These are phyloP conservation scores for Cryptosula pallasiana DNA, from an alignment of 2,888 invertebrate species.

Conservation along the genomic window DNA sequence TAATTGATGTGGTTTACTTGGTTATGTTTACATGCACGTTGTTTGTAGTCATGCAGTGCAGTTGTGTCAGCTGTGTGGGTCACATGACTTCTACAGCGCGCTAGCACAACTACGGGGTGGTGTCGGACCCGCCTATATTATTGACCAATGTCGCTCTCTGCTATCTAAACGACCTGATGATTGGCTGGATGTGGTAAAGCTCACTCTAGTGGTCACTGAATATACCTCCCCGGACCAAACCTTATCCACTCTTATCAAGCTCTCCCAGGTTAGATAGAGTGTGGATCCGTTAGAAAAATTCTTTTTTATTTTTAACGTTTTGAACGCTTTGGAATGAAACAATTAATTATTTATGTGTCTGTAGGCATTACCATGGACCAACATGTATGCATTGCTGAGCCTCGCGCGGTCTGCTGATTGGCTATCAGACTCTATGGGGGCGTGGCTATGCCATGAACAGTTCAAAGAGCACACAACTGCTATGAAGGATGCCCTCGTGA, in stretches of 20 bases:
- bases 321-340: no score
- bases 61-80: constrained; percentile 11
- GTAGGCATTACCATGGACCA: background rate
- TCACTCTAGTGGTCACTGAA: background rate
- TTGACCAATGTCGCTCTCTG: background rate
- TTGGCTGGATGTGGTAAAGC: background rate
- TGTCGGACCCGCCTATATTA: background rate
- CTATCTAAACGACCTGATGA: background rate
- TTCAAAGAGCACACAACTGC: background rate
- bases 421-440: background rate
- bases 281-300: no score
- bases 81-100: background rate
- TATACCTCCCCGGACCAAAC: background rate
- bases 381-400: background rate
- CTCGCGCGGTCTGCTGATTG: constrained; percentile 5
- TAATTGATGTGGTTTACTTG: no score
- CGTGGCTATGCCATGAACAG: background rate
- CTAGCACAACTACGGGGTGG: background rate
- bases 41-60: background rate
- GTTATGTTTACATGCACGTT: no score
- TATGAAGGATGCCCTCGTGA: background rate
- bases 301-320: no score
- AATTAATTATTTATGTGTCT: no score
- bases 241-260: background rate
- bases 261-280: constrained; percentile 1